Conservation (phyloP, 1,140 invertebrate species). For the Globodera ellingtonae region DNA sequence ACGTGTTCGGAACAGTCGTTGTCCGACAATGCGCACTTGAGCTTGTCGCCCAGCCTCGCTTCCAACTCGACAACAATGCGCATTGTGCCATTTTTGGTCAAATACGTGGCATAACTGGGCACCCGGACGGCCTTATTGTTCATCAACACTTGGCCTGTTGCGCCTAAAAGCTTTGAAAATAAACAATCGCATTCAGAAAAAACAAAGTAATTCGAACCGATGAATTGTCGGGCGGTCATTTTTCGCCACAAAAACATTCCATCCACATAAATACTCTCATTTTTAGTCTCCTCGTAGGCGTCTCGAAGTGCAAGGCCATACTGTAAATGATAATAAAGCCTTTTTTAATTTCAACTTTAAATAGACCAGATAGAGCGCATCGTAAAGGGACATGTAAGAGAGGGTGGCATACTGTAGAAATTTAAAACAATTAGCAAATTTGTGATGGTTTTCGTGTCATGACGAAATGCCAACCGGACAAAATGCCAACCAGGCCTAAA, state of each 20-base stretch:
- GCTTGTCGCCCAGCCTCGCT: constrained; percentile 56
- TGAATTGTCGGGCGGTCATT: constrained; percentile 64
- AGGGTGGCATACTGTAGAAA: constrained; percentile 61
- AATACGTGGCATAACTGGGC: constrained; percentile 60
- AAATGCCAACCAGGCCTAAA: too few relatives aligned
- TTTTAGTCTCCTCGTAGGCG: constrained; percentile 61
- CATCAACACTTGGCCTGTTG: constrained; percentile 63
- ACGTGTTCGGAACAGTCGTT: constrained; percentile 63
- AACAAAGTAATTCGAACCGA: constrained; percentile 33
- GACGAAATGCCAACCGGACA: too few relatives aligned
- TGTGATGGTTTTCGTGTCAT: background rate
- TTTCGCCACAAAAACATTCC: constrained; percentile 59
- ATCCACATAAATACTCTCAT: constrained; percentile 55
- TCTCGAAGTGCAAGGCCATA: constrained; percentile 63
- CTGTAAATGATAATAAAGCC: background rate
- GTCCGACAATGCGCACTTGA: constrained; percentile 49
- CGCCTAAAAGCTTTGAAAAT: constrained; percentile 33
- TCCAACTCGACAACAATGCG: constrained; percentile 62
- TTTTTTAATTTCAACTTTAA: background rate
- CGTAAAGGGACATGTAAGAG: constrained; percentile 62
- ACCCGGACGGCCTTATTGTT: constrained; percentile 64
- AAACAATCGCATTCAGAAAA: background rate
- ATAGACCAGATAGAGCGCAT: constrained; percentile 58
- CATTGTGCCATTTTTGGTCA: constrained; percentile 57
- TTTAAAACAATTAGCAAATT: background rate